These are phyloP conservation scores for Nudaria mundana DNA, from an alignment of 2,888 invertebrate genomes.

Conservation along the genomic window DNA sequence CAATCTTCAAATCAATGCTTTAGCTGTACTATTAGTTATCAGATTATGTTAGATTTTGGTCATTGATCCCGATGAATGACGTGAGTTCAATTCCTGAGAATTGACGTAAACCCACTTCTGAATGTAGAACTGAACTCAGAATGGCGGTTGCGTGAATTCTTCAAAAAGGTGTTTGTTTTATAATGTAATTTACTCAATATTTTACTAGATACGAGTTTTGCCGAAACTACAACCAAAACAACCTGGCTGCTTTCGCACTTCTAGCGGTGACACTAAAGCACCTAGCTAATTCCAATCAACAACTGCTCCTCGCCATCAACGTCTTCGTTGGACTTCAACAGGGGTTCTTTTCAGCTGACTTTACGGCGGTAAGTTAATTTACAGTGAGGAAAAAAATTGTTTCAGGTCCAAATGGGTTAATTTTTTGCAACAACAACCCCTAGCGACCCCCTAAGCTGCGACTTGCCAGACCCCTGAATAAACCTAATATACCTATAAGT, in stretches of 20 bases:
- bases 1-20: too few relatives aligned
- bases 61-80: too few relatives aligned
- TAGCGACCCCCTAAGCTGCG: too few relatives aligned
- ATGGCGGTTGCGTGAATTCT: not conserved
- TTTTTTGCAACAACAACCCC: too few relatives aligned
- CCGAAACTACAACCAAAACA: conserved; percentile 45
- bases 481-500: too few relatives aligned
- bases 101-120: too few relatives aligned
- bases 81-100: too few relatives aligned
- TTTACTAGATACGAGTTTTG: conserved; percentile 68
- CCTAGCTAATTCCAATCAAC: conserved; percentile 79
- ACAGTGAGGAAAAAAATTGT: not conserved
- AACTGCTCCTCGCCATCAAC: conserved; percentile 84
- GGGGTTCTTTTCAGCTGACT: conserved; percentile 83
- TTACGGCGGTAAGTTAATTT: conserved; percentile 66
- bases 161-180: not conserved
- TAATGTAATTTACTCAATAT: not conserved
- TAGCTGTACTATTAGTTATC: too few relatives aligned
- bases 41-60: too few relatives aligned
- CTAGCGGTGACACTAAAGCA: conserved; percentile 80
- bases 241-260: conserved; percentile 65
- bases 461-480: too few relatives aligned
- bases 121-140: too few relatives aligned
- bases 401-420: too few relatives aligned
- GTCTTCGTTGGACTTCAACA: conserved; percentile 86